Percentiles rank a stretch among this genome's conserved stretches.
These are phyloP conservation scores for Pycnonotus jocosus DNA, from an alignment of 2,113 vertebrate species.

Conservation along the genomic window DNA sequence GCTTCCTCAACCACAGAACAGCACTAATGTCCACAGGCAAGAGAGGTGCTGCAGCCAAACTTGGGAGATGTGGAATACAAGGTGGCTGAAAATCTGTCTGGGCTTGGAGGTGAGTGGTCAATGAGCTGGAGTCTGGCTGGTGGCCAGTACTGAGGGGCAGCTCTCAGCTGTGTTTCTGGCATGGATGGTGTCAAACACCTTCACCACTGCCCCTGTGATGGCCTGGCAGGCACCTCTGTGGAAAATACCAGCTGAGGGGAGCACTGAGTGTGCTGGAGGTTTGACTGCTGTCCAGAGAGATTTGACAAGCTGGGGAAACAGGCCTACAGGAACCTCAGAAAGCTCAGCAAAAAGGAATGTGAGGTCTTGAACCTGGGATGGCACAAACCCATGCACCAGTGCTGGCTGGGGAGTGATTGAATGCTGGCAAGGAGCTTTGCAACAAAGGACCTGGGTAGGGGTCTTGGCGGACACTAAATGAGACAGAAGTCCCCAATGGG, in stretches of 20 bases:
- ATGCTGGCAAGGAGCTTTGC: not conserved
- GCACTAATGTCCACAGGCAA: not conserved
- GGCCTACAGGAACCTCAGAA: not conserved
- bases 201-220: accelerated
- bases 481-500: not conserved
- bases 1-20: not conserved
- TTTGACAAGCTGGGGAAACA: not conserved
- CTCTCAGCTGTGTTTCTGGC: not conserved
- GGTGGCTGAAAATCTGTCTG: not conserved
- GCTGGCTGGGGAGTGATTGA: accelerated
- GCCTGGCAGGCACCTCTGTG: not conserved
- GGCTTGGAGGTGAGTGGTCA: not conserved
- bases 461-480: not conserved
- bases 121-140: not conserved
- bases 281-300: not conserved
- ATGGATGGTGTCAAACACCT: not conserved
- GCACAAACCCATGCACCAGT: not conserved
- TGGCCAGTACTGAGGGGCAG: not conserved
- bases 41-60: not conserved
- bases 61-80: not conserved
- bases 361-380: not conserved
- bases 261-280: not conserved
- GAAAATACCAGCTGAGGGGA: not conserved
- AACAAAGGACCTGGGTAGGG: accelerated
- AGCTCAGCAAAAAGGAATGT: not conserved